phyloP scores from a whole-genome alignment of 2,113 vertebrate genomes.

The Bostrychus sinensis region DNA sequence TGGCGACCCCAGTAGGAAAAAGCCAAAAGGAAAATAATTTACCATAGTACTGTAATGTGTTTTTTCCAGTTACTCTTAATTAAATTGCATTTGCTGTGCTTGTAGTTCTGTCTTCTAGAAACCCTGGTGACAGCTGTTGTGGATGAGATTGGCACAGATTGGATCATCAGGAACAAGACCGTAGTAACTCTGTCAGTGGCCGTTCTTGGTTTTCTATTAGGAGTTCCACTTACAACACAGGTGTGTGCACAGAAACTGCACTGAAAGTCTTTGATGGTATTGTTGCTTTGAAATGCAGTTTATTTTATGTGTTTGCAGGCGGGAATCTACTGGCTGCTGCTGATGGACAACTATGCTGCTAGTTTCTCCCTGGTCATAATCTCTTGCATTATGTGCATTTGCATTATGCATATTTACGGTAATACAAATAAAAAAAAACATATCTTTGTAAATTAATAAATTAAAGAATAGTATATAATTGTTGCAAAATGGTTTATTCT shows the following conservation, averaged over 20 bases:
- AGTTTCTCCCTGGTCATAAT: conserved; percentile 98
- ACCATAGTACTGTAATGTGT: neutral
- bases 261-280: neutral
- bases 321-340: conserved; percentile 96
- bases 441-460: neutral
- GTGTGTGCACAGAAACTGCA: conserved; percentile 62
- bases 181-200: conserved; percentile 90
- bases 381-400: conserved; percentile 98
- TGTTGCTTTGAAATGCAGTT: neutral
- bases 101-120: conserved; percentile 94
- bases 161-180: conserved; percentile 94
- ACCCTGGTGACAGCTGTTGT: conserved; percentile 95
- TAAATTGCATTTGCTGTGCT: neutral
- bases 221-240: conserved; percentile 91
- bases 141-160: conserved; percentile 95
- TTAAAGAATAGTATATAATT: neutral
- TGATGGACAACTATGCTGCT: conserved; percentile 98
- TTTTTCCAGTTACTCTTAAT: neutral
- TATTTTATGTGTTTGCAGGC: conserved; percentile 78
- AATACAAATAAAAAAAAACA: conserved; percentile 43
- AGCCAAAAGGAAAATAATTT: too few species aligned
- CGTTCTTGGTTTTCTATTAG: conserved; percentile 89
- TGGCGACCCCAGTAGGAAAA: too few species aligned
- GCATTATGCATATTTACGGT: conserved; percentile 98
- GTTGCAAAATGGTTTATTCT: neutral